Conservation (phyloP, 2,797 vertebrate species). For the Sebastes oblongus region DNA sequence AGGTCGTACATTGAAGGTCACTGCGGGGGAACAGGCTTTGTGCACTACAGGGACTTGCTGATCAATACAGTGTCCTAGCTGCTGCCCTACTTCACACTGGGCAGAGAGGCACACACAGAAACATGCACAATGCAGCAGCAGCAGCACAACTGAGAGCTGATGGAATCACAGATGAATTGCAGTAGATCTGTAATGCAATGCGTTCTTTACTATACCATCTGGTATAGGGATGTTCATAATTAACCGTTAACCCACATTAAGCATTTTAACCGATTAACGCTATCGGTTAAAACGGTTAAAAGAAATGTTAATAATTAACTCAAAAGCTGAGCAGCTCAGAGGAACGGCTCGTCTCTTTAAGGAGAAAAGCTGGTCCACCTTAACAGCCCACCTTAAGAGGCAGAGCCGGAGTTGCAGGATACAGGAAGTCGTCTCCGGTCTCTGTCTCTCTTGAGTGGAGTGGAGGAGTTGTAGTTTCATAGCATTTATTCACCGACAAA, state of each 20-base stretch:
- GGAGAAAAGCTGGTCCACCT: too few relatives aligned
- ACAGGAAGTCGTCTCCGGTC: too few relatives aligned
- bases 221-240: background rate
- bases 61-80: slow-evolving; percentile 71
- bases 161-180: slow-evolving; percentile 7
- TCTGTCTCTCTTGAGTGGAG: fast-evolving
- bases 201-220: background rate
- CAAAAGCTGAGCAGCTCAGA: too few relatives aligned
- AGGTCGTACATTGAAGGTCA: slow-evolving; percentile 62
- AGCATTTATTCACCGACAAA: too few relatives aligned
- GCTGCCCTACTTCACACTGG: slow-evolving; percentile 62
- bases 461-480: too few relatives aligned
- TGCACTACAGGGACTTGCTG: slow-evolving; percentile 41
- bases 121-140: background rate
- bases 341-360: too few relatives aligned
- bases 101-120: background rate
- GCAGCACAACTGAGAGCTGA: background rate
- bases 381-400: too few relatives aligned
- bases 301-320: too few relatives aligned
- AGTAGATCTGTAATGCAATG: background rate
- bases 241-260: too few relatives aligned
- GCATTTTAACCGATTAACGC: too few relatives aligned
- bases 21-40: slow-evolving; percentile 35
- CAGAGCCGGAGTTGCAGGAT: too few relatives aligned
- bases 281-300: too few relatives aligned